A percentile compares a stretch with the other conserved stretches of the same genome.
These are phyloP conservation scores for Adelognathus sp. DNA, from an alignment of 2,888 invertebrate species.

Conservation along the genomic window DNA sequence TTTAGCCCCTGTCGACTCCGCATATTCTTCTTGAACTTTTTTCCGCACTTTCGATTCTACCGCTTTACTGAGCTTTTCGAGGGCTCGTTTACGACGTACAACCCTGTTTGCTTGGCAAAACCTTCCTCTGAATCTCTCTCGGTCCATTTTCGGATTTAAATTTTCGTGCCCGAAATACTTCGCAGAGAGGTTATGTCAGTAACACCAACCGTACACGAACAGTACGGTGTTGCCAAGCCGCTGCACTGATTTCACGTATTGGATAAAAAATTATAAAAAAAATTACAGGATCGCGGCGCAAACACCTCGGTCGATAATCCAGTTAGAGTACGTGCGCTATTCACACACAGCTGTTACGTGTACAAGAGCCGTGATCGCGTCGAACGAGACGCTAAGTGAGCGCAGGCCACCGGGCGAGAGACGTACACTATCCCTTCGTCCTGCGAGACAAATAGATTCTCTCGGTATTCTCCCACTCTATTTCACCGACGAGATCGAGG, in stretches of 20 bases:
- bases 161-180: not conserved
- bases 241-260: not conserved
- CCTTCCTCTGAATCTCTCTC: not conserved
- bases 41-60: not conserved
- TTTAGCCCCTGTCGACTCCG: not conserved
- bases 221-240: not conserved
- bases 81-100: not conserved
- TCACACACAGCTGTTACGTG: slow-evolving; percentile 13
- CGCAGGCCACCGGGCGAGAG: slow-evolving; percentile 59
- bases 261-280: not conserved
- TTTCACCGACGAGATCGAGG: slow-evolving; percentile 14
- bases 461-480: not conserved
- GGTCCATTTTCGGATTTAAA: not conserved
- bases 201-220: not conserved
- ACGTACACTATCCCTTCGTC: slow-evolving; percentile 42
- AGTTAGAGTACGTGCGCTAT: not conserved
- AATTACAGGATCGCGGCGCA: no score
- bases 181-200: not conserved
- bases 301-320: no score
- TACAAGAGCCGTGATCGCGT: slow-evolving; percentile 43
- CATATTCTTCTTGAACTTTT: not conserved
- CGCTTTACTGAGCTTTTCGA: not conserved
- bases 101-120: not conserved
- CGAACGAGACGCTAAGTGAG: slow-evolving; percentile 54
- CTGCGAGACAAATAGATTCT: slow-evolving; percentile 55